A percentile compares a stretch with the other conserved stretches of the same genome.
These are phyloP conservation scores for Tenthredo mesomela DNA, from an alignment of 2,888 invertebrate species.

Conservation along the genomic window DNA sequence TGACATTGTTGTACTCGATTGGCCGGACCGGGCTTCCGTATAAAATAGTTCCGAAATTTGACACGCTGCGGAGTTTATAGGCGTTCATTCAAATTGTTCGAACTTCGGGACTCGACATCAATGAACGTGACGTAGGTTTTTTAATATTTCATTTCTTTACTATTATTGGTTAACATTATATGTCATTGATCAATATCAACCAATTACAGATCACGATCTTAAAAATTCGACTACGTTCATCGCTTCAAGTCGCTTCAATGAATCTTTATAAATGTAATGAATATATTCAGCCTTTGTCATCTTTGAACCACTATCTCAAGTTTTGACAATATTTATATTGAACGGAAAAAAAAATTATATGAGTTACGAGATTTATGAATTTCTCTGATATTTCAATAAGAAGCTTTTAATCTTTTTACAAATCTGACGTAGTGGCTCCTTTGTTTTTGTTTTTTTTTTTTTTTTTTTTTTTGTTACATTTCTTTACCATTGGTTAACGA, in stretches of 20 bases:
- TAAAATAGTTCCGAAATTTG: neutral
- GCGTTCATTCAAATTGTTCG: neutral
- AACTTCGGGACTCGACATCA: neutral
- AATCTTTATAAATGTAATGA: neutral
- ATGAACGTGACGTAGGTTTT: neutral
- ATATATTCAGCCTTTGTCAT: too few species aligned
- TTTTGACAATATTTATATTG: too few species aligned
- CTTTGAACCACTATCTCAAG: too few species aligned
- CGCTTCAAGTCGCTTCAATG: neutral
- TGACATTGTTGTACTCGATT: too few species aligned
- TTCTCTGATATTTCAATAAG: too few species aligned
- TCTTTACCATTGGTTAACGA: neutral
- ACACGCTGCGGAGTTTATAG: neutral
- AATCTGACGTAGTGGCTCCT: too few species aligned
- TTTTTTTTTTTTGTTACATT: neutral
- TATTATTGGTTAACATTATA: neutral
- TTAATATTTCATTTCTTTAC: neutral
- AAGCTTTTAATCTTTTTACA: too few species aligned
- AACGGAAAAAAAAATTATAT: too few species aligned
- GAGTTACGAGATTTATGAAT: too few species aligned
- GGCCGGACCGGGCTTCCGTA: too few species aligned
- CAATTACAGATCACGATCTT: neutral
- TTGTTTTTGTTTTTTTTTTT: too few species aligned
- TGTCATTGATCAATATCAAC: neutral
- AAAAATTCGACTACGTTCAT: neutral